Base-by-base conservation (phyloP, 2,113 vertebrate species). In the Nycticebus coucang region DNA sequence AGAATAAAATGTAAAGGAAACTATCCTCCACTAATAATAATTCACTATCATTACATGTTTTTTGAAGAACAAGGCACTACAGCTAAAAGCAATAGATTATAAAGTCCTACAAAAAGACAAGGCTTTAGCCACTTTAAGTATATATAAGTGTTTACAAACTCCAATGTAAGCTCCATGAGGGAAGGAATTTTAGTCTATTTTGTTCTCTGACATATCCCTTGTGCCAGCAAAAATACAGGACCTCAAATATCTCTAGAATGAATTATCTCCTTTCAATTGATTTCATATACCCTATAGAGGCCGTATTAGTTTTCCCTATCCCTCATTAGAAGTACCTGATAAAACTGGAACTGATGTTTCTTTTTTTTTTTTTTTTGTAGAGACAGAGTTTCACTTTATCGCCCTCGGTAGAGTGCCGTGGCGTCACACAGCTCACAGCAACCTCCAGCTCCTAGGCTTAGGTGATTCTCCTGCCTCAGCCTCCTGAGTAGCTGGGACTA, bases 1-100 rank as follows among this genome's bases (percentile, higher is more conserved):
- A 14, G 33, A 94, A 94, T 18, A 91, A 94, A 94, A 50, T 89
- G 21, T 37, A 96, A 94, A 95, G 71, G 50, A 93, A 93, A 77
- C 3, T 15, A 69, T 19, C 13, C 11, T 91, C 57, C n/a, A 82
- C 53, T 94, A 75, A 71, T 94, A 75, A 71, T 55, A 96, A 80
- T 35, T 79, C 59, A 41, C 64, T 68, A 75, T 94, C 5, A 83
- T 68, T 26, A 86, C 19, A 45, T 11, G n/a, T 87, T 78, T 89
- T n/a, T n/a, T 91, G 71, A 96, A 55, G 13, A 91, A 53, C 45
- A 84, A 84, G 77, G 19, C 15, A 55, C 4, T 78, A 9, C 71
- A 57, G 24, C 87, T 96, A 83, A 85, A 95, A 85, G 37, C 53
- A 69, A 87, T 28, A 74, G 83, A 78, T 15, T 59, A 55, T 17